These are phyloP conservation scores for Melitaea athalia DNA, from an alignment of 2,888 invertebrate species.

Conservation along the genomic window DNA sequence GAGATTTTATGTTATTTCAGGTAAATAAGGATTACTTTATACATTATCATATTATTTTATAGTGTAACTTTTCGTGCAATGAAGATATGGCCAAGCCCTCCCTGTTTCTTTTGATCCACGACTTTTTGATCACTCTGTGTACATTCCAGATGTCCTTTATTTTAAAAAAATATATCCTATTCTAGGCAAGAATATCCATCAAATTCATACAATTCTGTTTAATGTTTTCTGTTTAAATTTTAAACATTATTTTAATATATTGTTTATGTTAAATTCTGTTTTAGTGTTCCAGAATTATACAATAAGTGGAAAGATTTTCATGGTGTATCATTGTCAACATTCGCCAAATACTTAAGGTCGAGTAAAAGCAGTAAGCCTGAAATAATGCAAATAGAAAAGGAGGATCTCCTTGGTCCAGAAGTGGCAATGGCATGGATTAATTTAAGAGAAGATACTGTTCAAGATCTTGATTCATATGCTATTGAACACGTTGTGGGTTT, in stretches of 20 bases:
- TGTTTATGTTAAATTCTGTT: conserved; percentile 5
- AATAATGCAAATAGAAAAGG: conserved; percentile 78
- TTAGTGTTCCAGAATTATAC: conserved; percentile 84
- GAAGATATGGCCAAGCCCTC: no score
- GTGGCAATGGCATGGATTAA: conserved; percentile 86
- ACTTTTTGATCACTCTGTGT: no score
- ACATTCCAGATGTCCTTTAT: no score
- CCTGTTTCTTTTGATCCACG: no score
- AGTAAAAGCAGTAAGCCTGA: conserved; percentile 86
- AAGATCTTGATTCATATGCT: conserved; percentile 83
- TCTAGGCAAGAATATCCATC: no score
- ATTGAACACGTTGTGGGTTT: conserved; percentile 83
- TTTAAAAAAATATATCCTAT: no score
- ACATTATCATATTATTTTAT: no score
- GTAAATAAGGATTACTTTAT: background rate
- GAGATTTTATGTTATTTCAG: conserved; percentile 51
- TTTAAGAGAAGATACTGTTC: conserved; percentile 81
- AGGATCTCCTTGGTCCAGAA: conserved; percentile 85
- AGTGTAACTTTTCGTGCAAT: no score
- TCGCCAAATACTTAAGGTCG: conserved; percentile 84
- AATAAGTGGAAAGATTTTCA: conserved; percentile 90
- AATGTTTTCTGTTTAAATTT: no score
- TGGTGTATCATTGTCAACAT: conserved; percentile 89
- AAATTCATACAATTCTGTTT: no score
- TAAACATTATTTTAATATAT: conserved; percentile 5